Conservation (phyloP, 2,888 invertebrate species). For the Drosophila meridionalis region DNA sequence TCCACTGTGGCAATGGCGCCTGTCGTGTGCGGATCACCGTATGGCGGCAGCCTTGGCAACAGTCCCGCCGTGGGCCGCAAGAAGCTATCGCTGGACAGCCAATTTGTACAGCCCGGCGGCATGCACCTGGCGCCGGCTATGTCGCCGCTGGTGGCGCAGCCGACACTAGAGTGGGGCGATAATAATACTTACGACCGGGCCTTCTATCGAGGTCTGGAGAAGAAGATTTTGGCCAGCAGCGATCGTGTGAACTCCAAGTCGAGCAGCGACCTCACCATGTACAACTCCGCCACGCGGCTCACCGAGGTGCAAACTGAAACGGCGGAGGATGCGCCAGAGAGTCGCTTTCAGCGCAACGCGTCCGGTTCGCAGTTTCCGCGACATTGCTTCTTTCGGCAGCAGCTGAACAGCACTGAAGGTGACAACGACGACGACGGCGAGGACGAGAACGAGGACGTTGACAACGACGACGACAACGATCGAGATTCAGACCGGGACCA, state of each 20-base stretch:
- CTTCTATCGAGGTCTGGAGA: slow-evolving; percentile 82
- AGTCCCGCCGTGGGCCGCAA: slow-evolving; percentile 82
- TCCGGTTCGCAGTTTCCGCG: slow-evolving; percentile 84
- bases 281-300: slow-evolving; percentile 76
- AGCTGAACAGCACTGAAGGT: slow-evolving; percentile 14
- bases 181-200: slow-evolving; percentile 84
- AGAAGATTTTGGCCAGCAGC: slow-evolving; percentile 80
- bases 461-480: neutral
- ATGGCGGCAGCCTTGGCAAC: slow-evolving; percentile 77
- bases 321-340: slow-evolving; percentile 30
- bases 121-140: slow-evolving; percentile 2
- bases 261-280: slow-evolving; percentile 84
- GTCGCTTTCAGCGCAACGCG: slow-evolving; percentile 82
- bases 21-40: slow-evolving; percentile 24
- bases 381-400: slow-evolving; percentile 84
- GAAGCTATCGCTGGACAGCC: slow-evolving; percentile 84
- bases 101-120: slow-evolving; percentile 35
- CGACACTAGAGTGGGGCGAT: slow-evolving; percentile 55
- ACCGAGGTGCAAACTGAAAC: slow-evolving; percentile 27
- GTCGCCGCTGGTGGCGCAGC: slow-evolving; percentile 11
- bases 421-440: slow-evolving; percentile 13
- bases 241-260: slow-evolving; percentile 84
- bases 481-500: slow-evolving; percentile 14
- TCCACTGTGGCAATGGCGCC: slow-evolving; percentile 10
- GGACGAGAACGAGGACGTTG: neutral